Evolutionary conservation across 1,140 invertebrate species (phyloP).

Genomic region (Drosophila watanabei): DNA sequence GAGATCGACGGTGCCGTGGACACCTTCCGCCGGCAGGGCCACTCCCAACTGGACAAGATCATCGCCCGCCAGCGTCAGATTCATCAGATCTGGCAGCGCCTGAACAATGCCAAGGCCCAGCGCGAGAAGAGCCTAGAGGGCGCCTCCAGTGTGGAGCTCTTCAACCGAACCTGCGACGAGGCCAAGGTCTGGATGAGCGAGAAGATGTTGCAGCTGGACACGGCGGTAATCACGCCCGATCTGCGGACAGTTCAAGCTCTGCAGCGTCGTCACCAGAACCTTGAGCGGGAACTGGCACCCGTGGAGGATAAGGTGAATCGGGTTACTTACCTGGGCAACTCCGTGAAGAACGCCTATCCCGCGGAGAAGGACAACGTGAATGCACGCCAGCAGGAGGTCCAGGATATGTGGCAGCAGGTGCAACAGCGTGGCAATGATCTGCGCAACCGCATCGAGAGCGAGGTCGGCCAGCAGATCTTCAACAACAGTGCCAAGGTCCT

Average conservation of each 20-base stretch:
- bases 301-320: slow-evolving; percentile 95
- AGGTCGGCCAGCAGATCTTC: slow-evolving; percentile 98
- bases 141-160: slow-evolving; percentile 97
- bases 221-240: slow-evolving; percentile 92
- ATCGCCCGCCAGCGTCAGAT: slow-evolving; percentile 93
- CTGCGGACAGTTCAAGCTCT: slow-evolving; percentile 96
- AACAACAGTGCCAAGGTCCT: slow-evolving; percentile 93
- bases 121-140: slow-evolving; percentile 97
- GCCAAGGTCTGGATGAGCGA: slow-evolving; percentile 97
- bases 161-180: slow-evolving; percentile 96
- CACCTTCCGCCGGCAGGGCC: slow-evolving; percentile 94
- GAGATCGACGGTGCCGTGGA: slow-evolving; percentile 95
- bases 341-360: slow-evolving; percentile 96
- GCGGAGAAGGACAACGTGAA: slow-evolving; percentile 95
- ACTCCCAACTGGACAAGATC: slow-evolving; percentile 96
- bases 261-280: slow-evolving; percentile 94
- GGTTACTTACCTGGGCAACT: slow-evolving; percentile 92
- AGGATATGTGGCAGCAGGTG: slow-evolving; percentile 95
- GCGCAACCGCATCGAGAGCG: slow-evolving; percentile 93
- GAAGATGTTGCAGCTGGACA: slow-evolving; percentile 94
- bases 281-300: slow-evolving; percentile 95
- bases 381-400: slow-evolving; percentile 93
- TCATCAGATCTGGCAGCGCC: slow-evolving; percentile 94
- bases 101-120: slow-evolving; percentile 95
- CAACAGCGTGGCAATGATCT: slow-evolving; percentile 93